Evolutionary conservation across 2,113 vertebrate genomes (phyloP).

Genomic region (Chaetops frenatus): DNA sequence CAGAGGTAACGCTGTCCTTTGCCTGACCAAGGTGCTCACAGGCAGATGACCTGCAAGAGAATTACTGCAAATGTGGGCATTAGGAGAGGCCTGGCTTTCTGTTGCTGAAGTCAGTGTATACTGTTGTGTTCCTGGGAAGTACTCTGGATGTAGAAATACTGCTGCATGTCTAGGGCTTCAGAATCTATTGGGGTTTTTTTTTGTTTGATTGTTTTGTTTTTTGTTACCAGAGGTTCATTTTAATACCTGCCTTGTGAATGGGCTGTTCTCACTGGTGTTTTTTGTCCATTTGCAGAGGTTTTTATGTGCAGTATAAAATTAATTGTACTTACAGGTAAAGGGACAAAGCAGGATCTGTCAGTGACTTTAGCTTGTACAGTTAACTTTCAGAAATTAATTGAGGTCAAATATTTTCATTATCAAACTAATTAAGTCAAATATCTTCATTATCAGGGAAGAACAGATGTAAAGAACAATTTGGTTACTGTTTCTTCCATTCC

Average conservation of each 20-base stretch:
- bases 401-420: neutral
- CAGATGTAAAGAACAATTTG: neutral
- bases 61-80: neutral
- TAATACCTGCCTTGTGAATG: neutral
- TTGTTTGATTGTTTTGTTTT: neutral
- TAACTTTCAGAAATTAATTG: neutral
- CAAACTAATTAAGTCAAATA: neutral
- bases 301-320: neutral
- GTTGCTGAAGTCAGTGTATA: fast-evolving
- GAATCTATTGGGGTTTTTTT: fast-evolving
- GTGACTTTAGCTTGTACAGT: neutral
- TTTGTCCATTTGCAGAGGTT: neutral
- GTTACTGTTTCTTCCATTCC: neutral
- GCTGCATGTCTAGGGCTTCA: neutral
- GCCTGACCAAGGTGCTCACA: neutral
- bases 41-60: neutral
- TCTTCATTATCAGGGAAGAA: neutral
- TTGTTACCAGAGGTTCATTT: neutral
- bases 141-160: neutral
- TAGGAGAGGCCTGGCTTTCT: neutral
- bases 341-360: neutral
- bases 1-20: slow-evolving; percentile 69
- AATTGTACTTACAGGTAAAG: neutral
- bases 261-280: neutral
- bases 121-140: neutral